Evolutionary conservation across 2,888 invertebrate genomes (phyloP).

Genomic region (Aphodius sticticus): DNA sequence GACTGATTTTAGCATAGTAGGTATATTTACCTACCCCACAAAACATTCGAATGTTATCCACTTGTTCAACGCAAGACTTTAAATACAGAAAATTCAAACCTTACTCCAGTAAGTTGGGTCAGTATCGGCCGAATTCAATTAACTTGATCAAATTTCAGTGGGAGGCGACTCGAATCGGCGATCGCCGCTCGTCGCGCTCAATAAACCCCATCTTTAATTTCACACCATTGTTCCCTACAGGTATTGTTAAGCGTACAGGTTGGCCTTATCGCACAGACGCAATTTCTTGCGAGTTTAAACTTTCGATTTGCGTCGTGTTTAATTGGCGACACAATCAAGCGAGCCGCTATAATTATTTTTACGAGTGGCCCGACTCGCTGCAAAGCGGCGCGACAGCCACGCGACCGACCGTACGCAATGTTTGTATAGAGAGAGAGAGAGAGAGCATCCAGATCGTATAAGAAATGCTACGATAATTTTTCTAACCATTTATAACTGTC

Average conservation of each 20-base stretch:
- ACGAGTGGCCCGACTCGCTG: neutral
- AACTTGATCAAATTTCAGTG: neutral
- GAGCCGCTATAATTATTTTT: conserved; percentile 9
- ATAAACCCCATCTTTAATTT: conserved; percentile 15
- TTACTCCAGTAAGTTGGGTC: neutral
- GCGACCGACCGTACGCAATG: conserved; percentile 40
- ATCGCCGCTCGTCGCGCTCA: neutral
- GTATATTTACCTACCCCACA: neutral
- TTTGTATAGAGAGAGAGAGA: conserved; percentile 47
- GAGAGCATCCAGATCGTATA: conserved; percentile 56
- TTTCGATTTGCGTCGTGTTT: conserved; percentile 10
- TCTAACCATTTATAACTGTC: conserved; percentile 77
- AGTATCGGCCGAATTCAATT: neutral
- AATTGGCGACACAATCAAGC: conserved; percentile 13
- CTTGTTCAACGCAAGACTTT: no score
- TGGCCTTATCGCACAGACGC: neutral
- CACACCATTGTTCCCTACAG: conserved; percentile 18
- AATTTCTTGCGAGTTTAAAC: neutral
- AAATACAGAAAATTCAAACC: no score
- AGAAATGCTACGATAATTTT: conserved; percentile 71
- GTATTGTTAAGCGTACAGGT: conserved; percentile 11
- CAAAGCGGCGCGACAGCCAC: neutral
- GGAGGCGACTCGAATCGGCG: neutral
- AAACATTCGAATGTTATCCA: neutral
- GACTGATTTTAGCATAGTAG: no score